A percentile compares a stretch with the other conserved stretches of the same genome.
Evolutionary conservation across 2,888 invertebrate species (phyloP).

Genomic region (Endotricha flammealis): DNA sequence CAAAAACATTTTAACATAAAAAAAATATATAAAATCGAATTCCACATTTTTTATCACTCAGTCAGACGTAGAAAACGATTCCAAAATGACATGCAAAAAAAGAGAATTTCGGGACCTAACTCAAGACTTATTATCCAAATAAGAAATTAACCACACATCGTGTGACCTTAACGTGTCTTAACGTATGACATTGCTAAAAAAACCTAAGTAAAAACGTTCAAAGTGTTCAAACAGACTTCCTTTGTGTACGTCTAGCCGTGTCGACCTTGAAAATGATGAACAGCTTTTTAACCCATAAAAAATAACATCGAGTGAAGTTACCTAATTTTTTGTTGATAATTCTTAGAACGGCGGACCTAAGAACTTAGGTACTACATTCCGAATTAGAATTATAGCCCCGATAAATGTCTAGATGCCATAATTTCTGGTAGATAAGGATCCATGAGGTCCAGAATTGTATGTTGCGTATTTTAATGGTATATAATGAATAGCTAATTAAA

Average conservation of each 20-base stretch:
- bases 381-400: constrained; percentile 46
- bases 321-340: constrained; percentile 67
- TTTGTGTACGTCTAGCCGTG: constrained; percentile 72
- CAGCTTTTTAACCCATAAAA: constrained; percentile 67
- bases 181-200: constrained; percentile 71
- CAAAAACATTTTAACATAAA: no score
- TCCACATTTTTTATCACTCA: no score
- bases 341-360: constrained; percentile 60
- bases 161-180: constrained; percentile 70
- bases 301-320: constrained; percentile 71
- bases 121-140: constrained; percentile 46
- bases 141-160: constrained; percentile 61
- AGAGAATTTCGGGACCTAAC: constrained; percentile 29
- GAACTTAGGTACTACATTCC: constrained; percentile 60
- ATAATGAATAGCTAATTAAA: constrained; percentile 5
- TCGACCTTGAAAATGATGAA: constrained; percentile 68
- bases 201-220: constrained; percentile 58
- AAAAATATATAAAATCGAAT: no score
- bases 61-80: no score
- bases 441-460: constrained; percentile 17
- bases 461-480: neutral
- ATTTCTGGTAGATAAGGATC: constrained; percentile 65
- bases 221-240: constrained; percentile 61
- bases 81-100: constrained; percentile 22
- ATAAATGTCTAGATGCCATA: constrained; percentile 63